These are phyloP conservation scores for Sclerurus mexicanus DNA, from an alignment of 2,113 vertebrate species.

Conservation along the genomic window DNA sequence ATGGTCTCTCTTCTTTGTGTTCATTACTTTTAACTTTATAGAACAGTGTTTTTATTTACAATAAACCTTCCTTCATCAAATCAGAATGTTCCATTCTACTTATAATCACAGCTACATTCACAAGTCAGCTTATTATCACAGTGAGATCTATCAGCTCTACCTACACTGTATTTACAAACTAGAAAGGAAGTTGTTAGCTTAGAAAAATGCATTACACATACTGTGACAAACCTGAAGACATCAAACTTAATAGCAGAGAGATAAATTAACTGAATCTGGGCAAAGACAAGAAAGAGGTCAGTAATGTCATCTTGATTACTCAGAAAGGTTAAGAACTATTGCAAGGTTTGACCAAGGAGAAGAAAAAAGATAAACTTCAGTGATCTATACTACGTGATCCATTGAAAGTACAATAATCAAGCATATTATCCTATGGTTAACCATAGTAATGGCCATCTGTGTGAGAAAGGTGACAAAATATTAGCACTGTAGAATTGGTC, in stretches of 20 bases:
- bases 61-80: conserved; percentile 15
- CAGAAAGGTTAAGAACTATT: not conserved
- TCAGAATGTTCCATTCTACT: conserved; percentile 10
- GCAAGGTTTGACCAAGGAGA: not conserved
- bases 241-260: conserved; percentile 10
- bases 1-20: not conserved
- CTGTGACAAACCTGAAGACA: not conserved
- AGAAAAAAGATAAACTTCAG: not conserved
- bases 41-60: not conserved
- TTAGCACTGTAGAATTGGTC: not conserved
- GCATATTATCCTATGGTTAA: not conserved
- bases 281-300: not conserved
- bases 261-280: conserved; percentile 9
- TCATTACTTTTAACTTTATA: not conserved
- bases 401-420: not conserved
- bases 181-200: conserved; percentile 5
- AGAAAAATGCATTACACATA: not conserved
- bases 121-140: conserved; percentile 45
- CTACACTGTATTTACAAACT: conserved; percentile 51
- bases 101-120: conserved; percentile 45
- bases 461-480: not conserved
- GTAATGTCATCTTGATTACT: not conserved
- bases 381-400: not conserved
- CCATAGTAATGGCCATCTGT: not conserved
- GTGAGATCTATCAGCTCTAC: conserved; percentile 40